These are phyloP conservation scores for Peromyscus melanophrys DNA, from an alignment of 2,797 vertebrate species.

Conservation along the genomic window DNA sequence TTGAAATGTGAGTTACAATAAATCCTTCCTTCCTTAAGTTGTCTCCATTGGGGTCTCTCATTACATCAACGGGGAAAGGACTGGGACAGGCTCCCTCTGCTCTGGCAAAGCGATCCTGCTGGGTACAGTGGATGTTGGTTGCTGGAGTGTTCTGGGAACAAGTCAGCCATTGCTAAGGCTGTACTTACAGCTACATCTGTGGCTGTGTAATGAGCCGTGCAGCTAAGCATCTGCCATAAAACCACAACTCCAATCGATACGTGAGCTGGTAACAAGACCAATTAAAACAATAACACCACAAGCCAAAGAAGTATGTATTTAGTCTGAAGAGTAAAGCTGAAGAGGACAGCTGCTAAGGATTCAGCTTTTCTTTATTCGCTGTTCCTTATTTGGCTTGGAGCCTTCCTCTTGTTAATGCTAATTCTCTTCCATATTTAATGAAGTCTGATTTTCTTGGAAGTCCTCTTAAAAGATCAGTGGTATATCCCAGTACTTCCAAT, in stretches of 20 bases:
- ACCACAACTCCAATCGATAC: not conserved
- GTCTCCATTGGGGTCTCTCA: not conserved
- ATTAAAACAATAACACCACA: constrained; percentile 13
- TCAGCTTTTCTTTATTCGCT: not conserved
- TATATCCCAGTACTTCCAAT: constrained; percentile 1
- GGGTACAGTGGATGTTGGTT: not conserved
- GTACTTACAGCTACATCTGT: constrained; percentile 30
- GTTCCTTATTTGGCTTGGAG: not conserved
- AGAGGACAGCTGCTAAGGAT: not conserved
- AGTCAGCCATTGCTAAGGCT: not conserved
- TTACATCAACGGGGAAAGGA: not conserved
- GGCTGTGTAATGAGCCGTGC: not conserved
- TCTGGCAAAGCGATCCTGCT: not conserved
- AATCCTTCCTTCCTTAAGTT: not conserved
- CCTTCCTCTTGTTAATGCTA: constrained; percentile 24
- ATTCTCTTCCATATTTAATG: constrained; percentile 41
- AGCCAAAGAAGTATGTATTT: constrained; percentile 62
- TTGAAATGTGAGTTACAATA: not conserved
- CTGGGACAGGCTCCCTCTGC: not conserved
- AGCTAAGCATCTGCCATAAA: constrained; percentile 34
- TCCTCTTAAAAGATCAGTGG: not conserved
- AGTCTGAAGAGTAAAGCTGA: constrained; percentile 25
- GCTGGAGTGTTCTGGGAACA: not conserved
- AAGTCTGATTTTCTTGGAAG: constrained; percentile 44
- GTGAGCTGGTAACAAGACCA: not conserved